Conservation (phyloP, 2,888 invertebrate genomes). For the Agapostemon virescens region DNA sequence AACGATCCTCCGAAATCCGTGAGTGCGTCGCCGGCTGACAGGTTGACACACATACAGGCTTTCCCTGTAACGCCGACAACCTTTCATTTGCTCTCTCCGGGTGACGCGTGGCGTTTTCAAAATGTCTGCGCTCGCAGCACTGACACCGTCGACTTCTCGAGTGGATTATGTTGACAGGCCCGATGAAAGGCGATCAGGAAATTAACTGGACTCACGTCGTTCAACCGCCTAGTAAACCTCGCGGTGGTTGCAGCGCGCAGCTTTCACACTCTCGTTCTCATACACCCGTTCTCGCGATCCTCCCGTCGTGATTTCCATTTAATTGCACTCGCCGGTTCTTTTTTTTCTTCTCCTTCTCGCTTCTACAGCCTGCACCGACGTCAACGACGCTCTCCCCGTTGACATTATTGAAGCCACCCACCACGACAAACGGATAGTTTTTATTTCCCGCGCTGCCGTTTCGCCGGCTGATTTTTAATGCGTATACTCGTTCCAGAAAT, state of each 20-base stretch:
- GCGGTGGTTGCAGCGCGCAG: not conserved
- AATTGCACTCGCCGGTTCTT: constrained; percentile 19
- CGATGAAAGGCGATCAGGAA: constrained; percentile 66
- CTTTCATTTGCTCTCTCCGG: constrained; percentile 53
- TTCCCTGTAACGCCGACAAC: constrained; percentile 47
- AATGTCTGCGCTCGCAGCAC: constrained; percentile 45
- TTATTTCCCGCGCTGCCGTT: not conserved
- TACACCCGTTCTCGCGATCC: not conserved
- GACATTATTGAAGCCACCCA: constrained; percentile 8
- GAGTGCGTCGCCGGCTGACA: constrained; percentile 41
- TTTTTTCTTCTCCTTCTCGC: not conserved
- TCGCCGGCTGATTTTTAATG: not conserved
- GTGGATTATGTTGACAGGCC: constrained; percentile 61
- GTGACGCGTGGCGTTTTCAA: constrained; percentile 60
- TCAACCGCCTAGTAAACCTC: constrained; percentile 47
- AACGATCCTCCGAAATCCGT: constrained; percentile 34
- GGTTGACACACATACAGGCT: constrained; percentile 56
- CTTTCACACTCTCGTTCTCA: constrained; percentile 1
- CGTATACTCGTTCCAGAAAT: not conserved
- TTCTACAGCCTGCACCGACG: not conserved
- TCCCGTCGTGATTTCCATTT: constrained; percentile 40
- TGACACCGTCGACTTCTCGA: constrained; percentile 52
- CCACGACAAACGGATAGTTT: not conserved
- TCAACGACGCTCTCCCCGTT: not conserved
- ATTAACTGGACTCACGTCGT: constrained; percentile 64